A percentile compares a stretch with the other conserved stretches of the same genome.
These are phyloP conservation scores for Pteropus rufus DNA, from an alignment of 2,797 vertebrate species.

Conservation along the genomic window DNA sequence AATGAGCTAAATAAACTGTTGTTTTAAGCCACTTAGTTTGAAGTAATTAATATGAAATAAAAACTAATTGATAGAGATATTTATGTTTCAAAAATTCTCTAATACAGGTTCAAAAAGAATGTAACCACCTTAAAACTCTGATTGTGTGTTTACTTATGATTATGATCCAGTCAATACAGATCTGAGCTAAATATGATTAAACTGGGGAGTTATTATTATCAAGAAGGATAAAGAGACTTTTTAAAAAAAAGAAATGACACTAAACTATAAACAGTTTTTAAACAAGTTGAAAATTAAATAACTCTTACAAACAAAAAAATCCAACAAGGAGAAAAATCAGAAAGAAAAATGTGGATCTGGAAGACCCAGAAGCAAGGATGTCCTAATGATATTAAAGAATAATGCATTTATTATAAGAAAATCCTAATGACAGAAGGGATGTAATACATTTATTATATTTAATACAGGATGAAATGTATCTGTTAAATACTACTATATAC, in stretches of 20 bases:
- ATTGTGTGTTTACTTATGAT: not conserved
- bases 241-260: not conserved
- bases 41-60: not conserved
- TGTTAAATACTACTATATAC: not conserved
- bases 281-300: not conserved
- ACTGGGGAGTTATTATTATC: not conserved
- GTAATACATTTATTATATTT: not conserved
- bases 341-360: not conserved
- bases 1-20: not conserved
- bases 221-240: not conserved
- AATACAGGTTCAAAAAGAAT: not conserved
- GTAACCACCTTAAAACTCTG: not conserved
- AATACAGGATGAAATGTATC: not conserved
- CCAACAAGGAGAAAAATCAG: not conserved
- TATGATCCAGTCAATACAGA: not conserved
- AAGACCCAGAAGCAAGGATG: not conserved
- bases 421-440: not conserved
- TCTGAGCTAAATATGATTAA: not conserved
- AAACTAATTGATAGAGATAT: not conserved
- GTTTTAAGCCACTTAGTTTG: not conserved
- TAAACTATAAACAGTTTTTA: not conserved
- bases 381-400: not conserved
- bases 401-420: not conserved
- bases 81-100: not conserved
- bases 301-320: not conserved